These are phyloP conservation scores for Lithobates pipiens DNA, from an alignment of 2,797 vertebrate genomes.

Conservation along the genomic window DNA sequence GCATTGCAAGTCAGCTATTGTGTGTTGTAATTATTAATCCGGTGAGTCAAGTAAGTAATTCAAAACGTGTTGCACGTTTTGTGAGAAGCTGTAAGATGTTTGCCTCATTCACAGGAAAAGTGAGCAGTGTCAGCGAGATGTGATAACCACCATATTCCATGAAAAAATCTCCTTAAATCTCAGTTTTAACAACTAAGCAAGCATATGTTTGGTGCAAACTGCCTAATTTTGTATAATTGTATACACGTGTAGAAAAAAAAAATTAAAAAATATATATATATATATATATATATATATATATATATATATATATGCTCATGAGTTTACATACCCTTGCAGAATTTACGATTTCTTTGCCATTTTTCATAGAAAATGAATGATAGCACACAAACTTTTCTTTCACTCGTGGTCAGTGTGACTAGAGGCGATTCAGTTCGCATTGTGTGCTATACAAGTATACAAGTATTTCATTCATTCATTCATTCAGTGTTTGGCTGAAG, in stretches of 20 bases:
- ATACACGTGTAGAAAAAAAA: no score
- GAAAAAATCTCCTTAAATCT: conserved; percentile 6
- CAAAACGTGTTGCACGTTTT: neutral
- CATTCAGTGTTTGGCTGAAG: no score
- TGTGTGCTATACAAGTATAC: no score
- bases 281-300: neutral
- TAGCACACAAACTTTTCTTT: no score
- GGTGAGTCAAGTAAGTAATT: neutral
- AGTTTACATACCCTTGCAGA: no score
- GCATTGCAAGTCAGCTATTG: conserved; percentile 45
- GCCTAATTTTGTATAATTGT: neutral
- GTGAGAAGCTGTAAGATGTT: conserved; percentile 28
- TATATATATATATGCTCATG: neutral
- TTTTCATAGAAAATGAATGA: no score
- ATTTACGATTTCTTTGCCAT: no score
- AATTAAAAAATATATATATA: neutral
- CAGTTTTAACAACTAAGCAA: neutral
- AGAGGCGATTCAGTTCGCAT: no score
- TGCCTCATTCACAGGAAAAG: conserved; percentile 31
- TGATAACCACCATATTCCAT: conserved; percentile 1
- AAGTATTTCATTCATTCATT: no score
- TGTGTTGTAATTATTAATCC: conserved; percentile 24
- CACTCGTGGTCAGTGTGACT: no score
- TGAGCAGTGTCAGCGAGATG: conserved; percentile 16
- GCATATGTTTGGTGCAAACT: neutral